Evolutionary conservation across 2,113 vertebrate species (phyloP).

Genomic region (Saguinus midas): DNA sequence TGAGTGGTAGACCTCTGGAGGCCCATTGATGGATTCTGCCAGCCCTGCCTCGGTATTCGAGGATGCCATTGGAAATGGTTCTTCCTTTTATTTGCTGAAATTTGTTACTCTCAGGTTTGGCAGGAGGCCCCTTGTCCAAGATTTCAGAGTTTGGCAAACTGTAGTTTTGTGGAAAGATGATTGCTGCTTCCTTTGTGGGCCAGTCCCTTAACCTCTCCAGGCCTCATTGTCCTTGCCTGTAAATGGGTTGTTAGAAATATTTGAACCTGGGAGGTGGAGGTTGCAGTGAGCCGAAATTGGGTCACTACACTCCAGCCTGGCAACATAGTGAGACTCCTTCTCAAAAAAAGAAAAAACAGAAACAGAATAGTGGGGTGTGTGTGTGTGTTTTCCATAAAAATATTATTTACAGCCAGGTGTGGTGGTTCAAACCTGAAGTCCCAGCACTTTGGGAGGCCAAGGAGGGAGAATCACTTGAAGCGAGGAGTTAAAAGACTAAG

Average conservation of each 20-base stretch:
- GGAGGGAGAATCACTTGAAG: too few species aligned
- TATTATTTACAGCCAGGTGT: too few species aligned
- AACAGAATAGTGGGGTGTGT: too few species aligned
- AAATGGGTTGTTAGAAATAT: not conserved
- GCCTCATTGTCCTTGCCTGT: not conserved
- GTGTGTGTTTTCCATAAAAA: too few species aligned
- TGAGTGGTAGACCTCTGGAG: not conserved
- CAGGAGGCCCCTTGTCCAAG: not conserved
- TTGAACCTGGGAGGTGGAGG: not conserved
- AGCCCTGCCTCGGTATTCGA: not conserved
- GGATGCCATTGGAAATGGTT: not conserved
- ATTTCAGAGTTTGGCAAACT: not conserved
- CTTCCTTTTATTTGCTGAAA: slow-evolving; percentile 3
- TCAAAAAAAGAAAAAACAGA: too few species aligned
- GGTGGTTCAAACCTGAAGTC: not conserved
- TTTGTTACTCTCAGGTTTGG: not conserved
- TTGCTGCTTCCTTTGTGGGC: not conserved
- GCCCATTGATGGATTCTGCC: not conserved
- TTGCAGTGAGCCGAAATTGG: too few species aligned
- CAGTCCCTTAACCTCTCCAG: not conserved
- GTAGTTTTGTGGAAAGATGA: not conserved
- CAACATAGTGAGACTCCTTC: not conserved
- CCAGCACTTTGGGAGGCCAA: too few species aligned
- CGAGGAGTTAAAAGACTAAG: too few species aligned
- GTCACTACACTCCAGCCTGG: too few species aligned